Evolutionary conservation across 1,140 invertebrate genomes (phyloP), one percentile per base, ranked within the genome.

Genomic region (Pantala flavescens): DNA sequence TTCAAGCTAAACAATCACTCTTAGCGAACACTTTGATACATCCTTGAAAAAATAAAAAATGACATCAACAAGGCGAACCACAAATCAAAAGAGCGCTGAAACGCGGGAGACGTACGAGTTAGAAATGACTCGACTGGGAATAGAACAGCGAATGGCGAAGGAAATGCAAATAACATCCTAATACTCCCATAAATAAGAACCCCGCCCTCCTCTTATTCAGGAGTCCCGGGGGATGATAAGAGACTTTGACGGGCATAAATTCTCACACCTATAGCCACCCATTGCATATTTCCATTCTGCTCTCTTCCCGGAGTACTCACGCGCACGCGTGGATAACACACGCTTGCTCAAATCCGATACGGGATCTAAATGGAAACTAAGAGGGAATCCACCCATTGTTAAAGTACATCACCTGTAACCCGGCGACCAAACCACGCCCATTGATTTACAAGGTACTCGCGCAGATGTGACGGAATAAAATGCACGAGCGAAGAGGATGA

Each of bases 321-420:
- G n/a, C 49, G n/a, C 49, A 63, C 28, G 28, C 28, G 49, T 63
- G 14, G 49, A 63, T 3, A 16, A 21, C 49, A 63, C 49, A 63
- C 49, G 49, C 49, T 19, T 36, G 28, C 28, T 5, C 28, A 36
- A 63, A 63, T 63, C 49, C 49, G 49, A 63, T 63, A 63, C n/a
- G 49, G 49, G 49, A 63, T 63, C 49, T 63, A 7, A 63, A 63
- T 63, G 49, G 49, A 63, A 63, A 63, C 49, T 63, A 63, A 63
- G 49, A 63, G 49, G 3, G 49, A 63, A 63, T 21, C 49, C 49
- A 63, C 49, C 49, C 49, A 63, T 63, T 63, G 49, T 63, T 63
- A 63, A 63, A 63, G 49, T 63, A 63, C 49, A 63, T 63, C 49
- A 63, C 49, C 49, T 63, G 49, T 63, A 63, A 63, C 49, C 49